Conservation (phyloP, 2,113 vertebrate genomes). For the Stomatorhinus ivindoensis region DNA sequence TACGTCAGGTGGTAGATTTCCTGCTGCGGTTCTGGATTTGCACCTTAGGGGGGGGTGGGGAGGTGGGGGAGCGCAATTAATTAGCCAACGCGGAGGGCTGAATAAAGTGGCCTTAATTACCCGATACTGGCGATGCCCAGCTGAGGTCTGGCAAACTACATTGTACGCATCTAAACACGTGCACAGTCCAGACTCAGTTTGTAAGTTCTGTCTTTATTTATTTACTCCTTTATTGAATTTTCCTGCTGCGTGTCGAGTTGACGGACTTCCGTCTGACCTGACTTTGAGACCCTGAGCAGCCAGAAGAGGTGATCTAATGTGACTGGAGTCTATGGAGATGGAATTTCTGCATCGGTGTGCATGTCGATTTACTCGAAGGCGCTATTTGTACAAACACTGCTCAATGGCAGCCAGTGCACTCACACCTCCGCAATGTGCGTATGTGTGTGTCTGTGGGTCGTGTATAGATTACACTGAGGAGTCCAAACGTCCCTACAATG, state of each 20-base stretch:
- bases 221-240: neutral
- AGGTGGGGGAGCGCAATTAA: neutral
- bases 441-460: neutral
- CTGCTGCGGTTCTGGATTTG: neutral
- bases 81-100: neutral
- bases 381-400: neutral
- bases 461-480: neutral
- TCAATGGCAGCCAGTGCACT: neutral
- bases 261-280: neutral
- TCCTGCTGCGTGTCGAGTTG: neutral
- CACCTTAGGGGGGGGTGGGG: neutral
- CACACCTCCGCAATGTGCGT: neutral
- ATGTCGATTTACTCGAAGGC: neutral
- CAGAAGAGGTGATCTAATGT: neutral
- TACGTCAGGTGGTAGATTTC: neutral
- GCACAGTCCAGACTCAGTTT: neutral
- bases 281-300: neutral
- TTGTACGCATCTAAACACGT: neutral
- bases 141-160: neutral
- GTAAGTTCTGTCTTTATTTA: neutral
- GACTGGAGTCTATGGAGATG: neutral
- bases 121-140: neutral
- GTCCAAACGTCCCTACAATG: neutral
- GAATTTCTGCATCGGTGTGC: neutral
- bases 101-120: conserved; percentile 14